A percentile compares a stretch with the other conserved stretches of the same genome.
Conservation (phyloP, 2,113 vertebrate genomes). For the Cavia aperea region DNA sequence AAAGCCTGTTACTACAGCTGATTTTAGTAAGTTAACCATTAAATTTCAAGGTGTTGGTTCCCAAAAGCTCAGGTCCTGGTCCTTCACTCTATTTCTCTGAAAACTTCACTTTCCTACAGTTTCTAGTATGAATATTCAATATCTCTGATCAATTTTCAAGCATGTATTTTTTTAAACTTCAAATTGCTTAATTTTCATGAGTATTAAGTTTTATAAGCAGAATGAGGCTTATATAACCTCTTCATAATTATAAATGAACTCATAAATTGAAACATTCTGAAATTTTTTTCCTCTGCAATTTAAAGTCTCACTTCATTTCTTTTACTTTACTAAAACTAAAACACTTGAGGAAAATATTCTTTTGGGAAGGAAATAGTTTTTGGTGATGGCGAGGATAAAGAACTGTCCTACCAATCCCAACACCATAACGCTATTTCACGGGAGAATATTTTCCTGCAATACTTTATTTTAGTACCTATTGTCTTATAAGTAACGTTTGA, state of each 20-base stretch:
- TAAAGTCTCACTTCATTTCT: background rate
- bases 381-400: background rate
- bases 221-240: background rate
- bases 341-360: background rate
- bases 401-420: background rate
- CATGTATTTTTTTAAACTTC: conserved; percentile 11
- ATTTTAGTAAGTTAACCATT: background rate
- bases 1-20: background rate
- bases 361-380: background rate
- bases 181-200: conserved; percentile 23
- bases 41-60: background rate
- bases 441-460: background rate
- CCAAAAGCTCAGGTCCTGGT: background rate
- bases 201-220: background rate
- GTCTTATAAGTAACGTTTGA: background rate
- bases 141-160: background rate
- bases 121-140: conserved; percentile 2
- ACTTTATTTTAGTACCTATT: background rate
- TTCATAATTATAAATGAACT: conserved; percentile 58
- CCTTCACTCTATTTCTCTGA: background rate
- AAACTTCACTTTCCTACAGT: background rate
- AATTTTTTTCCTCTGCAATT: conserved; percentile 31
- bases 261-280: conserved; percentile 47
- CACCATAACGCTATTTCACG: background rate
- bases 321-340: background rate